Base-by-base conservation (phyloP, 2,888 invertebrate species). In the Leptopilina syphax region DNA sequence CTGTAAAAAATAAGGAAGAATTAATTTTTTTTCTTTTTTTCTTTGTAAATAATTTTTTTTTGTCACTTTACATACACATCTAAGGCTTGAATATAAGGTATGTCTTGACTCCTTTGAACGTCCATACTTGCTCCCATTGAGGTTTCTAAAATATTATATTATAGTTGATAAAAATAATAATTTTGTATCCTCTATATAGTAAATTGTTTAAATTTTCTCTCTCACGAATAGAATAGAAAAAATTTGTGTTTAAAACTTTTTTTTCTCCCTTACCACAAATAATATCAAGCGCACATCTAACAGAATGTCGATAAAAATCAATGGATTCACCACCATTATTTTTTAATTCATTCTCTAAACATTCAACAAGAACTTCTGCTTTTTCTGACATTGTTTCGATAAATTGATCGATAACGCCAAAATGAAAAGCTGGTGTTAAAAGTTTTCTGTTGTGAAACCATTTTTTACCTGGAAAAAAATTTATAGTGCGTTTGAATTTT, bases 61-160 rank as follows among this genome's bases (percentile, higher is more conserved):
- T 41, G 34, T 34, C 34, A 34, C 34, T 3, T 70, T 47, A 67
- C 54, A 13, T 87, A 94, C 94, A 90, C 90, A 73, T 93, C 92
- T 18, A 94, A 92, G 12, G 94, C 93, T 66, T 91, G 89, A 0
- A 93, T 93, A 83, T 95, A 93, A n/a, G 92, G 92, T 0, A 93
- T 92, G 27, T 93, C 91, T 7, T 84, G 83, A 60, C 93, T 89
- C 50, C 93, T 91, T 88, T 94, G 93, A 8, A 93, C 93, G 85
- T 93, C 91, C 9, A 95, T 90, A 77, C 92, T 89, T 1, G 93
- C 92, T 0, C 95, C 95, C 95, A 95, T 95, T 1, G 95, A 95
- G 6, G 95, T 95, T 88, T 95, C 94, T 93, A 89, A 80, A 90
- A 90, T 76, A 50, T 81, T 47, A 9, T 10, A 34, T 4, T 10